phyloP scores from a whole-genome alignment of 1,140 invertebrate species.

The Hycleus phaleratus region DNA sequence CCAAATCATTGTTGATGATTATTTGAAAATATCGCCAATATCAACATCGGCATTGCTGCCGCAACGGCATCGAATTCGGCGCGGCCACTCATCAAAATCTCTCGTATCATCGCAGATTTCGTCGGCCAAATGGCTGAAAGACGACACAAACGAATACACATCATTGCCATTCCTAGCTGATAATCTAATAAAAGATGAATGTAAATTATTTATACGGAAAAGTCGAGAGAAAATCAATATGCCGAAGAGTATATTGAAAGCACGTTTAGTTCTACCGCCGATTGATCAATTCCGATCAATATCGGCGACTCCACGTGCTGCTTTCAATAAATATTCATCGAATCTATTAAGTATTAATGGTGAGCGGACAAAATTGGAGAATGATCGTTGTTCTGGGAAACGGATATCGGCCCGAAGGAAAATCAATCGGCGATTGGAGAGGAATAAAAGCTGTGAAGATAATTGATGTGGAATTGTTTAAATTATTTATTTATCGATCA shows the following conservation, averaged over 20 bases:
- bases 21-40: slow-evolving; percentile 14
- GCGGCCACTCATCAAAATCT: neutral
- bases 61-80: neutral
- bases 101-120: slow-evolving; percentile 12
- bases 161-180: slow-evolving; percentile 17
- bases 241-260: slow-evolving; percentile 5
- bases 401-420: too few relatives aligned
- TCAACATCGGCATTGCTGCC: neutral
- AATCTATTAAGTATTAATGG: neutral
- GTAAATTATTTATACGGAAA: neutral
- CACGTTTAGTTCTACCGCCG: slow-evolving; percentile 23
- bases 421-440: too few relatives aligned
- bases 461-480: too few relatives aligned
- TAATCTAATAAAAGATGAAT: neutral
- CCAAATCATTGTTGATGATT: slow-evolving; percentile 9
- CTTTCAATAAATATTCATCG: slow-evolving; percentile 9
- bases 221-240: neutral
- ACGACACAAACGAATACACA: slow-evolving; percentile 3
- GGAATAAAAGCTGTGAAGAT: too few relatives aligned
- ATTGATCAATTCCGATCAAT: slow-evolving; percentile 27
- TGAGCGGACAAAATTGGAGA: too few relatives aligned
- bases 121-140: slow-evolving; percentile 10
- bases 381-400: too few relatives aligned
- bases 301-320: slow-evolving; percentile 22
- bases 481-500: too few relatives aligned